Base-by-base conservation (phyloP, 2,888 invertebrate species). In the Lasiommata megera region DNA sequence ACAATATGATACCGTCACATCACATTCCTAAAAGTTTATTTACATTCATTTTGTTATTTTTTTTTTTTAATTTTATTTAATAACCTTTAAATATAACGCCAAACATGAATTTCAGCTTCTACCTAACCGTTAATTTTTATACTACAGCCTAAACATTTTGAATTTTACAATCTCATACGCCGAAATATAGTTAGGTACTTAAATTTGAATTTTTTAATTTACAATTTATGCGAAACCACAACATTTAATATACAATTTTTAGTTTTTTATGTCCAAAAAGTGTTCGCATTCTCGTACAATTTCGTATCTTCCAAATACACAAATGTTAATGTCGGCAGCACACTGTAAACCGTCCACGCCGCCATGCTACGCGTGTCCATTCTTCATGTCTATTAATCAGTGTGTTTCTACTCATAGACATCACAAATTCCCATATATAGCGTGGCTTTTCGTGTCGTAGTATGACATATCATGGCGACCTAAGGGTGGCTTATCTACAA, bases 51-150 rank as follows among this genome's bases (percentile, higher is more conserved):
- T 67, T 64, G 47, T 54, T 66, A 66, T 61, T 63, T n/a, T n/a
- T n/a, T 23, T 23, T 23, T 2, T 23, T 23, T 3, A 23, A 3
- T 58, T 58, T 67, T 69, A 70, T 72, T 77, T 69, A 58, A 54
- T 52, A 53, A 56, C 50, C 71, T 74, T 77, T 78, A 74, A 75
- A 78, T 84, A 84, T 77, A 78, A 73, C 73, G 87, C 87, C 88
- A 88, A 89, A 89, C 80, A 78, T 72, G 78, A 85, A 84, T 88
- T 88, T 88, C 80, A 85, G 86, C 87, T 68, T 77, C 82, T 85
- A 82, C 76, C 78, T 85, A 87, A 79, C 50, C 38, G 38, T 50
- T 28, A 46, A 3, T 79, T 76, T 75, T 78, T 76, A 73, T 68
- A 78, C 84, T 85, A 73, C 70, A 62, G 64, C 71, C 87, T 88